Percentiles rank a stretch among this genome's conserved stretches.
These are phyloP conservation scores for Drosophila emarginata DNA, from an alignment of 2,888 invertebrate species.

Conservation along the genomic window DNA sequence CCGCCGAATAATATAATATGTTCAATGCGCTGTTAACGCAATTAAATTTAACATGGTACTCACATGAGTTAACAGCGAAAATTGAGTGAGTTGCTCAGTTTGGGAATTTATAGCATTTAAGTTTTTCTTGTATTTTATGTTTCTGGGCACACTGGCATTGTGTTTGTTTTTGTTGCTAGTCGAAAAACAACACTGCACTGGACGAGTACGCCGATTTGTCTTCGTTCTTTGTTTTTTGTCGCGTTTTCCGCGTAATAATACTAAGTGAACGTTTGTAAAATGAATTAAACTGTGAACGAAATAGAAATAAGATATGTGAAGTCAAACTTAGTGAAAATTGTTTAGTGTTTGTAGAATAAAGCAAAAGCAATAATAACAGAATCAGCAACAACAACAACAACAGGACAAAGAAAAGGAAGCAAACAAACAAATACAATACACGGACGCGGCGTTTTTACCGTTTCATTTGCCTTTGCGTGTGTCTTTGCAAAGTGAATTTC, in stretches of 20 bases:
- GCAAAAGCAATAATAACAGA: background rate
- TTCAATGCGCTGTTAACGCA: background rate
- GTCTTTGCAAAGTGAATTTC: slow-evolving; percentile 5
- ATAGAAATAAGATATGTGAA: background rate
- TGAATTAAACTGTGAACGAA: background rate
- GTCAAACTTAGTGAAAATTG: background rate
- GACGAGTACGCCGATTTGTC: background rate
- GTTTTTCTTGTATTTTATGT: background rate
- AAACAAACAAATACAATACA: slow-evolving; percentile 1
- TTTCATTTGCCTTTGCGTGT: slow-evolving; percentile 1
- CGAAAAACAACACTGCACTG: background rate
- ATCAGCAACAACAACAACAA: background rate
- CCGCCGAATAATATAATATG: background rate
- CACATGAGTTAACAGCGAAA: background rate
- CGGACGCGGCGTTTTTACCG: slow-evolving; percentile 8
- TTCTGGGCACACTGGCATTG: background rate
- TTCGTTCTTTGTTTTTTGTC: background rate
- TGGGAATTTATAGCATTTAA: background rate
- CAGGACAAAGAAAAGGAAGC: background rate
- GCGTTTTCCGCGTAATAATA: slow-evolving; percentile 6
- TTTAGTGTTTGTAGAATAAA: background rate
- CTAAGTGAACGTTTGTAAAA: background rate
- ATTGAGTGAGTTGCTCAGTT: background rate
- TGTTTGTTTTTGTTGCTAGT: background rate
- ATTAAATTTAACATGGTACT: background rate